phyloP scores from a whole-genome alignment of 2,113 vertebrate species.

The Anthoscopus minutus region DNA sequence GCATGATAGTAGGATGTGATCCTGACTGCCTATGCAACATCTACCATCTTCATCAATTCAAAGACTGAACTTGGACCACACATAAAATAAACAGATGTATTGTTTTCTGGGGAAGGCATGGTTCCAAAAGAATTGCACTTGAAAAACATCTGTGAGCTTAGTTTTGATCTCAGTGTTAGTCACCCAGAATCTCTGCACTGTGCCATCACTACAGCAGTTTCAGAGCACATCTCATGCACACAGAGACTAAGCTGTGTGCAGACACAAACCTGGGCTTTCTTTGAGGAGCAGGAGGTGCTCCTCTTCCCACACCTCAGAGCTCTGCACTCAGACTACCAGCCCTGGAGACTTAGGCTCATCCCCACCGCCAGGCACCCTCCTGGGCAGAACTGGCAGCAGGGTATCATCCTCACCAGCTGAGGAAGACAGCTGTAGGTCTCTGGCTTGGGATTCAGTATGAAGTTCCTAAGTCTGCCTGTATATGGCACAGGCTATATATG shows the following conservation, averaged over 20 bases:
- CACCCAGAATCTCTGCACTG: background rate
- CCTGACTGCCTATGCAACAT: background rate
- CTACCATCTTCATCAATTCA: background rate
- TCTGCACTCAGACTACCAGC: rapidly evolving
- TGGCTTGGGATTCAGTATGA: background rate
- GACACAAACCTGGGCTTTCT: background rate
- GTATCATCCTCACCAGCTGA: background rate
- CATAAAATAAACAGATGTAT: background rate
- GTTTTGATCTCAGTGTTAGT: background rate
- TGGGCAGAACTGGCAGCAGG: background rate
- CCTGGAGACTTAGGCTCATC: background rate
- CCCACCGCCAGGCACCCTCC: too few species aligned
- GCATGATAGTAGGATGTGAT: background rate
- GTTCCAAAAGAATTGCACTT: background rate
- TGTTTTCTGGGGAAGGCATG: background rate
- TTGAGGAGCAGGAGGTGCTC: background rate
- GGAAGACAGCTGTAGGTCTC: background rate
- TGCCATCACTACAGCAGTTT: background rate
- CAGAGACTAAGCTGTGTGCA: background rate
- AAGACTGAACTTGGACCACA: background rate
- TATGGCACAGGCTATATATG: background rate
- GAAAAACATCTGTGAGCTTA: background rate
- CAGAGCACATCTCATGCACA: background rate
- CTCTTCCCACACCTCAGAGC: background rate
- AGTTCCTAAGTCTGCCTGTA: background rate